Evolutionary conservation across 2,888 invertebrate species (phyloP), one percentile per base, ranked within the genome.

Genomic region (Empis stercorea): DNA sequence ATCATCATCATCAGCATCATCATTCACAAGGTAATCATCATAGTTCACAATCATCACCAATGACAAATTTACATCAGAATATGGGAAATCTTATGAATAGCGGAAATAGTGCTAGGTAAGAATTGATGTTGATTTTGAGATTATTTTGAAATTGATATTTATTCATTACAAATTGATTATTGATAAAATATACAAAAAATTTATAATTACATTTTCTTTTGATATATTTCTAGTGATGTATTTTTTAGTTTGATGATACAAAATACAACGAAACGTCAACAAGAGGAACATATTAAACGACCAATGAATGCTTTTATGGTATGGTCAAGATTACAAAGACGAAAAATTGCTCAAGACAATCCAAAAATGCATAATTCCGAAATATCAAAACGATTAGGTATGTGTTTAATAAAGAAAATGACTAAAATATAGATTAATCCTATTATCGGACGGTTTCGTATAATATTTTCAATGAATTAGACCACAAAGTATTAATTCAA

Each of bases 281-380:
- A 80, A 54, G 84, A 84, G 59, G 87, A 88, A 60, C 91, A 94
- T 71, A 93, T 95, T 59, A 96, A 95, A 68, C 74, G 95, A 55
- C 95, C 95, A 32, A 96, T 96, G 95, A 96, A 96, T 70, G 95
- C 95, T 1, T 95, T 95, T 71, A 95, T 96, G 95, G 95, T 95
- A 43, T 95, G 95, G 94, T 93, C 93, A 11, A 72, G 95, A 51
- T 74, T 91, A 46, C 94, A 94, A 67, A 72, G 95, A 56, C 73
- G 93, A 60, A 94, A 94, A 73, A 96, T 96, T 59, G 94, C 95
- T 0, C 93, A 94, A 70, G 95, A 95, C 61, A 95, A 96, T 68
- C 95, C 95, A 1, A 95, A 96, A 74, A 95, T 95, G 95, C 95
- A 95, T 71, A 95, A 95, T 68, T 92, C 92, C 0, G 95, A 95